Conservation (phyloP, 1,140 invertebrate species). For the Anadara kagoshimensis region DNA sequence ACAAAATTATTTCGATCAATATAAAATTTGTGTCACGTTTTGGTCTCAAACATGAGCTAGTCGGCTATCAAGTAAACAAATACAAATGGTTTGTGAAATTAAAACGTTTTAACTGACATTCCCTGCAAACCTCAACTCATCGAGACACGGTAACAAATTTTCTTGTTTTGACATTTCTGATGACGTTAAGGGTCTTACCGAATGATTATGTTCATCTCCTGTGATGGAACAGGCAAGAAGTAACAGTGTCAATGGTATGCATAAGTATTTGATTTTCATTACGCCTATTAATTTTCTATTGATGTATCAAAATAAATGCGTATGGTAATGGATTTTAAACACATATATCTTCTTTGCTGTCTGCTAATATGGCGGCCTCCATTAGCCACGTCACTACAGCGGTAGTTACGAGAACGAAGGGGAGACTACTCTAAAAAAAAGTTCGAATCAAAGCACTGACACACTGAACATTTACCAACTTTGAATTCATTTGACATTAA, state of each 20-base stretch:
- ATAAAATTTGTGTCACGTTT: no score
- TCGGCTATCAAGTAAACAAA: no score
- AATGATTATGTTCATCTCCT: constrained; percentile 65
- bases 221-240: constrained; percentile 35
- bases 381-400: constrained; percentile 61
- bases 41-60: constrained; percentile 25
- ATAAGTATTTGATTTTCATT: constrained; percentile 40
- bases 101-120: no score
- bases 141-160: no score
- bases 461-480: no score
- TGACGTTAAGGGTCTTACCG: constrained; percentile 51
- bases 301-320: constrained; percentile 26
- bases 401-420: constrained; percentile 6
- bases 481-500: no score
- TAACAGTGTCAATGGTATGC: constrained; percentile 31
- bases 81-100: no score
- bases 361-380: constrained; percentile 51
- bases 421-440: constrained; percentile 10
- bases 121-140: no score
- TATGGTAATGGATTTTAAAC: constrained; percentile 21
- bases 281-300: constrained; percentile 8
- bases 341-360: constrained; percentile 12
- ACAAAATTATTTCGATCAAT: no score
- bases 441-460: no score
- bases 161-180: no score